phyloP scores from a whole-genome alignment of 1,140 invertebrate genomes.

The Bradysia coprophila region DNA sequence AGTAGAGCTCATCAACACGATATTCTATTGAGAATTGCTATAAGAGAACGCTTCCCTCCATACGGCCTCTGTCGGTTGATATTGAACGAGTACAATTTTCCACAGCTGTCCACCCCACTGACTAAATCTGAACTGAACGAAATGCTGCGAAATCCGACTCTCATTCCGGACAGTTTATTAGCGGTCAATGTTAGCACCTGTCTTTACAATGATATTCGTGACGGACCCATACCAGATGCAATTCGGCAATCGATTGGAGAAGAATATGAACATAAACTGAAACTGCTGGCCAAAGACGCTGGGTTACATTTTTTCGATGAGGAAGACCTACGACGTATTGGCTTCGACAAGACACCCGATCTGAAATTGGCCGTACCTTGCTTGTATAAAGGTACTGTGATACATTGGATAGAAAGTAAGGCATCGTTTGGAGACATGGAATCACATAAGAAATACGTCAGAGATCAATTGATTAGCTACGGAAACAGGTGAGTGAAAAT shows the following conservation, averaged over 20 bases:
- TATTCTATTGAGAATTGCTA: slow-evolving; percentile 36
- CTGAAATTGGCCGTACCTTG: slow-evolving; percentile 81
- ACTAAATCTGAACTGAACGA: slow-evolving; percentile 27
- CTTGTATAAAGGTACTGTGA: slow-evolving; percentile 62
- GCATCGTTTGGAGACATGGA: slow-evolving; percentile 77
- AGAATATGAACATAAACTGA: slow-evolving; percentile 54
- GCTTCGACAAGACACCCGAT: slow-evolving; percentile 92
- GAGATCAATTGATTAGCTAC: slow-evolving; percentile 76
- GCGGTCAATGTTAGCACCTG: slow-evolving; percentile 44
- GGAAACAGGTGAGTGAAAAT: slow-evolving; percentile 53
- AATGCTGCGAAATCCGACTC: slow-evolving; percentile 40
- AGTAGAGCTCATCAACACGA: slow-evolving; percentile 21
- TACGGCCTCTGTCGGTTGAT: slow-evolving; percentile 42
- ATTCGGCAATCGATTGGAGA: slow-evolving; percentile 52
- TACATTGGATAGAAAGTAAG: slow-evolving; percentile 96
- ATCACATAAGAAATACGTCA: slow-evolving; percentile 65
- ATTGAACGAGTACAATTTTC: slow-evolving; percentile 36
- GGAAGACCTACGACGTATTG: slow-evolving; percentile 52
- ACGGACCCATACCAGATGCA: slow-evolving; percentile 49
- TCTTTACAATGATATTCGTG: slow-evolving; percentile 43
- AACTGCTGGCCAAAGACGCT: slow-evolving; percentile 32
- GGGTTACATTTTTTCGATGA: slow-evolving; percentile 63
- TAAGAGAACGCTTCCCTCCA: slow-evolving; percentile 33
- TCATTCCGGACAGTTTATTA: slow-evolving; percentile 41
- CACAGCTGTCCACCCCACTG: too few species aligned